Conservation (phyloP, 2,113 vertebrate species). For the Anser brachyrhynchus region DNA sequence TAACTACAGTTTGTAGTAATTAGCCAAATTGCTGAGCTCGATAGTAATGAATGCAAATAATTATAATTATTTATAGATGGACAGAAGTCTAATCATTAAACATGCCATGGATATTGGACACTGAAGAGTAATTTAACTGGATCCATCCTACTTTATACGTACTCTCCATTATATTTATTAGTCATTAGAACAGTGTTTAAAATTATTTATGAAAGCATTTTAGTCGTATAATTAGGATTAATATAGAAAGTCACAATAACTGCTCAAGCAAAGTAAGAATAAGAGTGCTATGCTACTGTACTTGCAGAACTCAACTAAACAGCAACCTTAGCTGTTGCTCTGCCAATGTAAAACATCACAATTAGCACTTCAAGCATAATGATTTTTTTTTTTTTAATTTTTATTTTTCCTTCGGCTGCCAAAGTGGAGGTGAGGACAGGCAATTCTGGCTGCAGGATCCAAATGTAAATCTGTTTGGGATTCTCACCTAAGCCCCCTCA, state of each 20-base stretch:
- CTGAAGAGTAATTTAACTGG: slow-evolving; percentile 23
- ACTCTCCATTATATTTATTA: slow-evolving; percentile 27
- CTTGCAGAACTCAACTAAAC: not conserved
- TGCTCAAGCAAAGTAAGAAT: not conserved
- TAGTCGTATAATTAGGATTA: slow-evolving; percentile 47
- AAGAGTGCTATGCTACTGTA: not conserved
- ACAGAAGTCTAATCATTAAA: slow-evolving; percentile 55
- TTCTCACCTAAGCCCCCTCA: not conserved
- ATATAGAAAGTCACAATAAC: slow-evolving; percentile 23
- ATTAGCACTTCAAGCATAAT: not conserved
- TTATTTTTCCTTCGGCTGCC: not conserved
- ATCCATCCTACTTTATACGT: not conserved
- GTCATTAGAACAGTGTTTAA: not conserved
- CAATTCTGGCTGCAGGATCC: not conserved
- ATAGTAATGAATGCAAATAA: slow-evolving; percentile 68
- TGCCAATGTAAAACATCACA: not conserved
- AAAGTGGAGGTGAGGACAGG: not conserved
- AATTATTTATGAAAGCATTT: slow-evolving; percentile 52
- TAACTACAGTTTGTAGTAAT: slow-evolving; percentile 62
- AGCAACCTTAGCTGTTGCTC: not conserved
- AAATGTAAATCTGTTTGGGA: not conserved
- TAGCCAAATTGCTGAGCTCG: slow-evolving; percentile 54
- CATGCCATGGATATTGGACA: slow-evolving; percentile 23
- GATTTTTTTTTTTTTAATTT: not conserved
- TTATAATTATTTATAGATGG: slow-evolving; percentile 70